These are phyloP conservation scores for Corvus hawaiiensis DNA, from an alignment of 2,113 vertebrate genomes.

Conservation along the genomic window DNA sequence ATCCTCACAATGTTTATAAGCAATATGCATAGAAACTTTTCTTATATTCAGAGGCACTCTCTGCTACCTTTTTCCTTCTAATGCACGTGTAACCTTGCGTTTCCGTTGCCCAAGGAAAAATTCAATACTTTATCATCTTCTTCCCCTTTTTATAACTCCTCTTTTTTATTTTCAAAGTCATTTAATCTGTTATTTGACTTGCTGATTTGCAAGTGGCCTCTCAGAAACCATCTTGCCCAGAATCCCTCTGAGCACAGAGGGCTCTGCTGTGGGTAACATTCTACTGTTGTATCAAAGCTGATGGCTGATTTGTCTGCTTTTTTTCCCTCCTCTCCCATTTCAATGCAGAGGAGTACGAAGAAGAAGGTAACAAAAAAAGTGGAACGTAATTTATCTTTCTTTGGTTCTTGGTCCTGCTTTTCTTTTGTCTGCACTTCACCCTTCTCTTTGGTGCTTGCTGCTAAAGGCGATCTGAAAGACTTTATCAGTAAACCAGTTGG, in stretches of 20 bases:
- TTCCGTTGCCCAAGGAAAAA: neutral
- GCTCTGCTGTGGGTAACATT: neutral
- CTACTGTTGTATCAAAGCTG: neutral
- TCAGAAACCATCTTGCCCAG: neutral
- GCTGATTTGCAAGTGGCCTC: neutral
- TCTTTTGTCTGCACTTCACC: conserved; percentile 38
- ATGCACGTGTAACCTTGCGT: accelerated
- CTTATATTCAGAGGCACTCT: neutral
- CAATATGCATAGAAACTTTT: neutral
- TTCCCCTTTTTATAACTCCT: neutral
- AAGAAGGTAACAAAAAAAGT: conserved; percentile 85
- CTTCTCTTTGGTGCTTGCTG: conserved; percentile 45
- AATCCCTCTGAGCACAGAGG: neutral
- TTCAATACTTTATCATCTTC: accelerated
- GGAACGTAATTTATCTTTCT: conserved; percentile 22
- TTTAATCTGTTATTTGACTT: neutral
- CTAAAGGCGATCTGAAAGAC: conserved; percentile 42
- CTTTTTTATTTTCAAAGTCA: neutral
- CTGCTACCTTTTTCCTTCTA: neutral
- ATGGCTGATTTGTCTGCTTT: conserved; percentile 29
- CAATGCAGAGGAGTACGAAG: conserved; percentile 81
- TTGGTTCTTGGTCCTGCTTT: neutral
- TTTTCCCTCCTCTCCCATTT: neutral
- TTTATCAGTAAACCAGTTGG: neutral
- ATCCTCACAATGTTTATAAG: neutral